These are phyloP conservation scores for Castor canadensis DNA, from an alignment of 2,113 vertebrate genomes.

Conservation along the genomic window DNA sequence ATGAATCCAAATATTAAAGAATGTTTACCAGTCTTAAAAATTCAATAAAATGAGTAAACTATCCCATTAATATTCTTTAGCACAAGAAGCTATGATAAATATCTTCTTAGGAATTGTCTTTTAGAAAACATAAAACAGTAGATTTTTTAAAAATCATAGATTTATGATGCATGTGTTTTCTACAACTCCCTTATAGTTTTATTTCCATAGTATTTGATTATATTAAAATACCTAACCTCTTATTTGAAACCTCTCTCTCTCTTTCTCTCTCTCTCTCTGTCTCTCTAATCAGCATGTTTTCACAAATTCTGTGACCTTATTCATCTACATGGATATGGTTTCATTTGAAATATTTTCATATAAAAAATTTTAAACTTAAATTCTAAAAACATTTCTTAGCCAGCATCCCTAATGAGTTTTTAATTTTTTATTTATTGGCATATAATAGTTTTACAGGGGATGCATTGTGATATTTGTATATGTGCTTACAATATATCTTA, in stretches of 20 bases:
- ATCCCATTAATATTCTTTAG: neutral
- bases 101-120: neutral
- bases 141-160: neutral
- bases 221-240: neutral
- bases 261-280: neutral
- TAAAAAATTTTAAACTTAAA: neutral
- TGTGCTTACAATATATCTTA: too few relatives aligned
- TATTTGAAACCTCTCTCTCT: neutral
- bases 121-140: slow-evolving; percentile 50
- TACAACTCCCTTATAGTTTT: neutral
- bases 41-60: neutral
- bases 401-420: neutral
- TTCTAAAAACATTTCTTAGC: neutral
- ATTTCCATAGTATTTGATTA: slow-evolving; percentile 24
- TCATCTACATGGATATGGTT: neutral
- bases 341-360: neutral
- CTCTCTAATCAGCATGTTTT: neutral
- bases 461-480: too few relatives aligned
- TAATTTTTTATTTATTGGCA: too few relatives aligned
- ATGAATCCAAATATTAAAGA: neutral
- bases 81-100: neutral
- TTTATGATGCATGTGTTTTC: neutral
- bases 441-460: too few relatives aligned
- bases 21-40: neutral
- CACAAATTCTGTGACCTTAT: neutral